Conservation (phyloP, 1,140 invertebrate species). For the roundworm (Caenorhabditis elegans) region DNA sequence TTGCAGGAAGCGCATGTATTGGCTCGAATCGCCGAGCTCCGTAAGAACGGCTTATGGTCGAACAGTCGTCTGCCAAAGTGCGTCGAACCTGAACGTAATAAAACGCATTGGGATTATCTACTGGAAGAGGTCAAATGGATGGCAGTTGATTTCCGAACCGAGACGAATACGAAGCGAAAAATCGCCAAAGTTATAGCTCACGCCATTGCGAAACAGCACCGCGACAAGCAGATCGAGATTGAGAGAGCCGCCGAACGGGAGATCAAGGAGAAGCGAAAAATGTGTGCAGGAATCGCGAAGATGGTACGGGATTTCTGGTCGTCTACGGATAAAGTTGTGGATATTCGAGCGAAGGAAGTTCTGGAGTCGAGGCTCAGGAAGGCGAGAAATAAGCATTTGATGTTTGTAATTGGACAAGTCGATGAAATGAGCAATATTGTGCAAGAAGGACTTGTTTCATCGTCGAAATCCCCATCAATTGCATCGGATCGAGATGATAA, state of each 20-base stretch:
- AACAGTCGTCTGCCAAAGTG: slow-evolving; percentile 55
- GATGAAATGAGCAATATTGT: slow-evolving; percentile 84
- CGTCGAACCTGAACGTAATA: slow-evolving; percentile 58
- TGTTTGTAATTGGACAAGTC: slow-evolving; percentile 96
- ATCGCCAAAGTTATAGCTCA: slow-evolving; percentile 81
- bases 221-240: neutral
- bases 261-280: slow-evolving; percentile 68
- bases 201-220: neutral
- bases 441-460: slow-evolving; percentile 58
- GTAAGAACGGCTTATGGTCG: slow-evolving; percentile 58
- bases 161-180: slow-evolving; percentile 88
- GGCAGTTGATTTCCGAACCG: slow-evolving; percentile 92
- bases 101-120: slow-evolving; percentile 92
- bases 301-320: slow-evolving; percentile 90
- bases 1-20: slow-evolving; percentile 41
- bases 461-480: slow-evolving; percentile 50
- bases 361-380: slow-evolving; percentile 73
- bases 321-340: slow-evolving; percentile 63
- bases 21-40: slow-evolving; percentile 47
- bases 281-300: slow-evolving; percentile 85
- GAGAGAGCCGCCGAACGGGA: slow-evolving; percentile 24
- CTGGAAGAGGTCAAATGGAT: slow-evolving; percentile 98
- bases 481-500: neutral
- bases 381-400: slow-evolving; percentile 91
- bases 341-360: slow-evolving; percentile 56